These are phyloP conservation scores for Numenius phaeopus DNA, from an alignment of 2,797 vertebrate genomes.

Conservation along the genomic window DNA sequence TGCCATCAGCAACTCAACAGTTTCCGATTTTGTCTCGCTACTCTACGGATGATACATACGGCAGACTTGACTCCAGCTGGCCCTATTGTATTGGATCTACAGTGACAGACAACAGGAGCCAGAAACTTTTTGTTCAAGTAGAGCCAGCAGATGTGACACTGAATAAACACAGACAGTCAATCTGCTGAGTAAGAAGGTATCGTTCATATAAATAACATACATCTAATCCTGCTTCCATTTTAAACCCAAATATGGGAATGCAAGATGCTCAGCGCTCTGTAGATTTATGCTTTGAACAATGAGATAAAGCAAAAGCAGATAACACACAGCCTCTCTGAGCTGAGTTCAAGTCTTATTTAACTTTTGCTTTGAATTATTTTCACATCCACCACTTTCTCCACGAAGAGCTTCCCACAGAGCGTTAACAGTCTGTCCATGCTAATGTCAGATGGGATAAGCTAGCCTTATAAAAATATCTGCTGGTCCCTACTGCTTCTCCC, in stretches of 20 bases:
- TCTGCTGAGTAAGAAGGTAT: conserved; percentile 73
- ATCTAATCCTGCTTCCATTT: conserved; percentile 63
- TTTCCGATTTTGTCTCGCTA: neutral
- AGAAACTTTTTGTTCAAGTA: conserved; percentile 67
- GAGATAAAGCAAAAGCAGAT: neutral
- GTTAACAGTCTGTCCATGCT: conserved; percentile 19
- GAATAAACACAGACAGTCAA: conserved; percentile 74
- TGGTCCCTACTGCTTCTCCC: neutral
- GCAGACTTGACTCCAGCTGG: conserved; percentile 69
- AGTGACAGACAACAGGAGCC: conserved; percentile 66
- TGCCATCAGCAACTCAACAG: neutral
- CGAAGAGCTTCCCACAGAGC: neutral
- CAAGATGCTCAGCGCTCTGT: conserved; percentile 60
- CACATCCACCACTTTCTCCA: neutral
- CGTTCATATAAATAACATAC: conserved; percentile 70
- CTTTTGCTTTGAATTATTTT: neutral
- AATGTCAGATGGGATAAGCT: neutral
- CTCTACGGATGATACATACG: neutral
- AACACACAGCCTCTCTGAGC: neutral
- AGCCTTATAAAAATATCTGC: neutral
- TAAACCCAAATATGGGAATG: conserved; percentile 61
- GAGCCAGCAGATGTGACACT: conserved; percentile 70
- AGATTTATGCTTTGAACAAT: conserved; percentile 15
- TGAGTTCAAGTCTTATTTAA: neutral
- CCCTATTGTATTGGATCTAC: conserved; percentile 66